phyloP scores from a whole-genome alignment of 1,140 invertebrate species.

The Pentalonia nigronervosa region DNA sequence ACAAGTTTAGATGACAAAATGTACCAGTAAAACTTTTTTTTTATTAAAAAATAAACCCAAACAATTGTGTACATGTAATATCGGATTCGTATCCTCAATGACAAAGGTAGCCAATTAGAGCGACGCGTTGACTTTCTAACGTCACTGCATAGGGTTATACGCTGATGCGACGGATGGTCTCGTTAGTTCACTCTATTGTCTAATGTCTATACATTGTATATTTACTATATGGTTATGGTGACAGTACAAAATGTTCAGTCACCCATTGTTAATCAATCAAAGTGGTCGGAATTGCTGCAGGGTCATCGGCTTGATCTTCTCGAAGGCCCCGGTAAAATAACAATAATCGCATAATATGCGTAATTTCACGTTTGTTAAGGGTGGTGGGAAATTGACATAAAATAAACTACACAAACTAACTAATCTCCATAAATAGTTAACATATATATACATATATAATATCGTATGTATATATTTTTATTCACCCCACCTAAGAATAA shows the following conservation, averaged over 20 bases:
- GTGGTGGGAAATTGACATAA: background rate
- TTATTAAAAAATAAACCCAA: background rate
- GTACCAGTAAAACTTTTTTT: background rate
- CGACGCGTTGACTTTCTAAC: background rate
- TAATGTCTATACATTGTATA: slow-evolving; percentile 11
- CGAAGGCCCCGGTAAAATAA: background rate
- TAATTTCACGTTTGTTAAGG: background rate
- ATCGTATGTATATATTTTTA: background rate
- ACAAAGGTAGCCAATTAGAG: background rate
- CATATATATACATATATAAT: background rate
- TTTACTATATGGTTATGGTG: background rate
- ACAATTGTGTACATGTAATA: background rate
- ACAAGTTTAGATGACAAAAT: too few relatives aligned
- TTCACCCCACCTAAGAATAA: background rate
- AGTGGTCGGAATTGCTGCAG: background rate
- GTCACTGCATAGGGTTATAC: background rate
- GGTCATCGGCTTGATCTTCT: background rate
- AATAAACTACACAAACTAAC: background rate
- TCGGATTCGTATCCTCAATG: background rate
- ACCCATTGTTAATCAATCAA: background rate
- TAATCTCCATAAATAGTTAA: background rate
- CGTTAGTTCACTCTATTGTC: background rate
- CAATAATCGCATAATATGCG: background rate
- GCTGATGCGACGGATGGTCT: background rate
- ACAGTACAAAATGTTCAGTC: background rate